Conservation (phyloP, 2,797 vertebrate genomes). For the Distichodus sexfasciatus region DNA sequence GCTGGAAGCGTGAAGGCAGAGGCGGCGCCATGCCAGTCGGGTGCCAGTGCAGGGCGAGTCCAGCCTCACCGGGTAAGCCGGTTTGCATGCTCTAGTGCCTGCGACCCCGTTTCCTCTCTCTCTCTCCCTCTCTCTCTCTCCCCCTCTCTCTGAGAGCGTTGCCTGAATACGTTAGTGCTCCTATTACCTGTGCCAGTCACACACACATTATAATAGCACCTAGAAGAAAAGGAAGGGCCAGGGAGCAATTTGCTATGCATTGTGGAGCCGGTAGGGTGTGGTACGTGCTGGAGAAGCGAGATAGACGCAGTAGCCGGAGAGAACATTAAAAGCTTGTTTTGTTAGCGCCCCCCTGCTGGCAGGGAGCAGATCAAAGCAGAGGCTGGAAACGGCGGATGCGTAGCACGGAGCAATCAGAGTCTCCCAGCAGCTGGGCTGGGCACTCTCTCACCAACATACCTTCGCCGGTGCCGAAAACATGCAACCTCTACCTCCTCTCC, state of each 20-base stretch:
- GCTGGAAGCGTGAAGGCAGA: too few species aligned
- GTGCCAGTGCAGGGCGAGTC: neutral
- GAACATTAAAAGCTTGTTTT: conserved; percentile 91
- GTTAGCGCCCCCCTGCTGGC: conserved; percentile 82
- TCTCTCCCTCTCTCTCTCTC: neutral
- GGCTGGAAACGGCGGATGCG: conserved; percentile 77
- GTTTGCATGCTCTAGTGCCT: conserved; percentile 36
- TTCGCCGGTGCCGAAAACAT: neutral
- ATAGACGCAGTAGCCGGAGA: conserved; percentile 72
- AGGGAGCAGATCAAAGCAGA: conserved; percentile 87
- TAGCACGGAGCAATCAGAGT: conserved; percentile 73
- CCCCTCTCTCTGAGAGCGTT: conserved; percentile 2
- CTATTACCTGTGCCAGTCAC: conserved; percentile 10
- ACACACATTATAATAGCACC: conserved; percentile 5
- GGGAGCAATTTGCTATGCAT: conserved; percentile 43
- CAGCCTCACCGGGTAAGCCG: conserved; percentile 20
- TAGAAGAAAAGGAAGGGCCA: conserved; percentile 26
- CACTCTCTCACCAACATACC: conserved; percentile 12
- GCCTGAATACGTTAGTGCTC: conserved; percentile 17
- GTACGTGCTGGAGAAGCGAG: conserved; percentile 51
- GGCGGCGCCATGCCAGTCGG: too few species aligned
- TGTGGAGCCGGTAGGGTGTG: conserved; percentile 18
- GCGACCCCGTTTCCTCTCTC: conserved; percentile 28
- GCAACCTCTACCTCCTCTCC: neutral
- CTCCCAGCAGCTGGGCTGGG: conserved; percentile 72